These are phyloP conservation scores for Linnaemya vulpina DNA, from an alignment of 2,888 invertebrate species.

Conservation along the genomic window DNA sequence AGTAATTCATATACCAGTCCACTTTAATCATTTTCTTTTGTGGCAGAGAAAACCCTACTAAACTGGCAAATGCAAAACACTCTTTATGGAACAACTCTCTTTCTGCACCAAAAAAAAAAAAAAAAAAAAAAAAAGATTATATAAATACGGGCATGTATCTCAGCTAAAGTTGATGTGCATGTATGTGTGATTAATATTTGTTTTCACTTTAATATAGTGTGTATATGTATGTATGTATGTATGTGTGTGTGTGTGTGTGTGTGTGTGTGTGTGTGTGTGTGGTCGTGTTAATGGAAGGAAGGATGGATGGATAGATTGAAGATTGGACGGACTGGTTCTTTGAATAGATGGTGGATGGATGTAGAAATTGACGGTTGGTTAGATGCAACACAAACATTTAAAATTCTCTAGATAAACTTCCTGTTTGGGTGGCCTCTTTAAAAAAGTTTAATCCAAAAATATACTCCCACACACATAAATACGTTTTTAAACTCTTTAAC, in stretches of 20 bases:
- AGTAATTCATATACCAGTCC: too few species aligned
- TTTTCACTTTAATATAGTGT: conserved; percentile 42
- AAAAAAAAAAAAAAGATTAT: not conserved
- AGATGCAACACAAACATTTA: conserved; percentile 62
- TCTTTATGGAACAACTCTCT: not conserved
- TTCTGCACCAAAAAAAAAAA: not conserved
- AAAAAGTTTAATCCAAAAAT: conserved; percentile 5
- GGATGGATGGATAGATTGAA: not conserved
- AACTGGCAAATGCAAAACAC: not conserved
- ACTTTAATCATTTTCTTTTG: too few species aligned
- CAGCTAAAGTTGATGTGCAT: not conserved
- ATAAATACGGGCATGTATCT: not conserved
- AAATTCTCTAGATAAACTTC: conserved; percentile 63
- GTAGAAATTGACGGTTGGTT: conserved; percentile 37
- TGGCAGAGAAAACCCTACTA: too few species aligned
- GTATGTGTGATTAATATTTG: conserved; percentile 37
- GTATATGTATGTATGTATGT: too few species aligned
- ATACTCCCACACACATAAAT: not conserved
- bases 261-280: not conserved
- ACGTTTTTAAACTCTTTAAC: not conserved
- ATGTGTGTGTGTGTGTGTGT: conserved; percentile 4
- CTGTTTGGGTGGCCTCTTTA: conserved; percentile 61
- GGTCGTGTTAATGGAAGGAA: conserved; percentile 4
- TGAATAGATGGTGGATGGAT: conserved; percentile 18
- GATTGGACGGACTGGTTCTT: conserved; percentile 3